These are phyloP conservation scores for Turdus rufiventris DNA, from an alignment of 2,113 vertebrate genomes.

Conservation along the genomic window DNA sequence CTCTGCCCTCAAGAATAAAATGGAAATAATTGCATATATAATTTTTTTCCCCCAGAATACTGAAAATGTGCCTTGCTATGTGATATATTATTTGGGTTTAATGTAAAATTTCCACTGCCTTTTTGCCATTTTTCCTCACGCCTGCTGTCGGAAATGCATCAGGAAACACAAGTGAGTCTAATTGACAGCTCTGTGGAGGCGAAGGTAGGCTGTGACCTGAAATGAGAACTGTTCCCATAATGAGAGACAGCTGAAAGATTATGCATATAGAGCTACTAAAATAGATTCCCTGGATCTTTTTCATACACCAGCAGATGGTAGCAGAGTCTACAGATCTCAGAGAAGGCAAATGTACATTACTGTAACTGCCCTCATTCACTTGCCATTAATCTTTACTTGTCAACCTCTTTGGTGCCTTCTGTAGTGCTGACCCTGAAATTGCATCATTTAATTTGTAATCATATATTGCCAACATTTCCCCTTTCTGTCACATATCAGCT, in stretches of 20 bases:
- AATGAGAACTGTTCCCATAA: neutral
- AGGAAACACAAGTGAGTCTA: neutral
- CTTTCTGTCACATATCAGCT: constrained; percentile 27
- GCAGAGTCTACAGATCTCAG: constrained; percentile 56
- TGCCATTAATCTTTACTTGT: constrained; percentile 43
- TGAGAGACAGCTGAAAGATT: constrained; percentile 39
- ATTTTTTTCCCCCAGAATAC: neutral
- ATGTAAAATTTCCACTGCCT: neutral
- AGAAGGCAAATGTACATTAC: neutral
- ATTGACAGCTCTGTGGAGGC: constrained; percentile 2
- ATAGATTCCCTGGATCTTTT: constrained; percentile 36
- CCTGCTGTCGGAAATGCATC: neutral
- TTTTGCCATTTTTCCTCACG: neutral
- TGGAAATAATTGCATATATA: neutral
- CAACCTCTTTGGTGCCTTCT: constrained; percentile 31
- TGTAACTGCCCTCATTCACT: neutral
- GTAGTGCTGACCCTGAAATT: constrained; percentile 55
- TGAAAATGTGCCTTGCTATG: neutral
- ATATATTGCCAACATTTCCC: constrained; percentile 30
- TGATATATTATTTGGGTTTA: neutral
- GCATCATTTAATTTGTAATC: constrained; percentile 64
- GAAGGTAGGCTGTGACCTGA: constrained; percentile 42
- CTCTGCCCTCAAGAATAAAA: neutral
- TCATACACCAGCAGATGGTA: constrained; percentile 73
- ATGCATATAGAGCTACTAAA: constrained; percentile 15